These are phyloP conservation scores for Cataglyphis albicans DNA, from an alignment of 2,888 invertebrate genomes.

Conservation along the genomic window DNA sequence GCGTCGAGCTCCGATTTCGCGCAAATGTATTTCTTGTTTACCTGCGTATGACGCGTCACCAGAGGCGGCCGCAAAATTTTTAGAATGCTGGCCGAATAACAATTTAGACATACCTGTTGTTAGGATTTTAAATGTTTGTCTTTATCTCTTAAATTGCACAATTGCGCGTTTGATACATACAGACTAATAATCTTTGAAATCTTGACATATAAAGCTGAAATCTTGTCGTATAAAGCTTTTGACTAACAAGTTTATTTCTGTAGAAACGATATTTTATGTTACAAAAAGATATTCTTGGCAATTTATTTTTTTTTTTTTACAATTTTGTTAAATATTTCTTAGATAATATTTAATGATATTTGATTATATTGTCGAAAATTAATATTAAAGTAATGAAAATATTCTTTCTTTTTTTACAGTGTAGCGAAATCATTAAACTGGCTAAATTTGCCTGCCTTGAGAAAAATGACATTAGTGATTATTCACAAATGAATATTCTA, in stretches of 20 bases:
- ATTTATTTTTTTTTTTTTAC: background rate
- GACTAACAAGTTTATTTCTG: background rate
- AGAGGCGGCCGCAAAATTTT: background rate
- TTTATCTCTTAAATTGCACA: no score
- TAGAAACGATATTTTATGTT: background rate
- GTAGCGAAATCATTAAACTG: background rate
- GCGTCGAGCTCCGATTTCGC: background rate
- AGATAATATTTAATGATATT: background rate
- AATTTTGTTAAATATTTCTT: background rate
- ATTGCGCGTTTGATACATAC: background rate
- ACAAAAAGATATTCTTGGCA: background rate
- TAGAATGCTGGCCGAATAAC: background rate
- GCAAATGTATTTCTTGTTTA: constrained; percentile 35
- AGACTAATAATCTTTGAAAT: background rate
- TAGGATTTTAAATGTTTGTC: background rate
- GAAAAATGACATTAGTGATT: background rate
- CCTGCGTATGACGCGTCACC: constrained; percentile 12
- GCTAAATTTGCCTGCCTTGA: background rate
- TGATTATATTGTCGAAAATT: background rate
- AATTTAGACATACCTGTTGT: background rate
- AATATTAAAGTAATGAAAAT: background rate
- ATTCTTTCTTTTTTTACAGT: background rate
- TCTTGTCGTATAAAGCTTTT: background rate
- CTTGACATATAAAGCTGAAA: background rate
- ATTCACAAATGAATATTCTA: constrained; percentile 34